Percentiles rank a stretch among this genome's conserved stretches.
phyloP scores from a whole-genome alignment of 2,888 invertebrate genomes.

The Eupeodes latifasciatus region DNA sequence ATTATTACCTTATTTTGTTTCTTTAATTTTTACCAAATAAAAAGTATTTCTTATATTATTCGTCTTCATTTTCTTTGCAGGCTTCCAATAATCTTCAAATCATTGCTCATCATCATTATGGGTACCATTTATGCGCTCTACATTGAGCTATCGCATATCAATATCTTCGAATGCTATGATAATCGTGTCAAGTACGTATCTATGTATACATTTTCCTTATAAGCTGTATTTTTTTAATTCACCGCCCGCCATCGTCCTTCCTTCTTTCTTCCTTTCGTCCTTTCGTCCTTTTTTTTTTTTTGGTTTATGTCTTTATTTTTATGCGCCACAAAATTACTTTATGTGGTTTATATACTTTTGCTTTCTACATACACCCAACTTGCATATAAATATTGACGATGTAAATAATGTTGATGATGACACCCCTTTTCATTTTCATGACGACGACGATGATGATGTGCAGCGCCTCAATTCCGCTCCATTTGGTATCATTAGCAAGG shows the following conservation, averaged over 20 bases:
- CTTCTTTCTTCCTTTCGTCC: background rate
- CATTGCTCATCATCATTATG: conserved; percentile 90
- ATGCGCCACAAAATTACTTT: conserved; percentile 54
- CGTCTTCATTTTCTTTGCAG: conserved; percentile 79
- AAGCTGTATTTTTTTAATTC: background rate
- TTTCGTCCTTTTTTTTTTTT: conserved; percentile 39
- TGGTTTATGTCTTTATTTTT: conserved; percentile 50
- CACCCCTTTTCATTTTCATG: conserved; percentile 37
- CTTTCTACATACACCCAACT: background rate
- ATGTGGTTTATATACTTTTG: conserved; percentile 20
- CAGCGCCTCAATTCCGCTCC: conserved; percentile 90
- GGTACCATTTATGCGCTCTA: conserved; percentile 91
- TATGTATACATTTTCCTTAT: background rate
- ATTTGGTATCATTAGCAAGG: conserved; percentile 91
- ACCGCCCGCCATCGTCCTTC: background rate
- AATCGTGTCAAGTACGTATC: conserved; percentile 88
- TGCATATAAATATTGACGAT: conserved; percentile 30
- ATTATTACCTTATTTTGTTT: too few relatives aligned
- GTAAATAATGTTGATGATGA: conserved; percentile 41
- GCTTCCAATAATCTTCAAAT: conserved; percentile 93
- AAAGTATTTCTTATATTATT: too few relatives aligned
- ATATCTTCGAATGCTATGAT: conserved; percentile 93
- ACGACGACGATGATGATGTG: conserved; percentile 8
- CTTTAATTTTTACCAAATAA: too few relatives aligned
- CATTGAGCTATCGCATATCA: conserved; percentile 92